Evolutionary conservation across 92 coral and sea anemone species (phyloP).

Genomic region (Actinostola sp.): DNA sequence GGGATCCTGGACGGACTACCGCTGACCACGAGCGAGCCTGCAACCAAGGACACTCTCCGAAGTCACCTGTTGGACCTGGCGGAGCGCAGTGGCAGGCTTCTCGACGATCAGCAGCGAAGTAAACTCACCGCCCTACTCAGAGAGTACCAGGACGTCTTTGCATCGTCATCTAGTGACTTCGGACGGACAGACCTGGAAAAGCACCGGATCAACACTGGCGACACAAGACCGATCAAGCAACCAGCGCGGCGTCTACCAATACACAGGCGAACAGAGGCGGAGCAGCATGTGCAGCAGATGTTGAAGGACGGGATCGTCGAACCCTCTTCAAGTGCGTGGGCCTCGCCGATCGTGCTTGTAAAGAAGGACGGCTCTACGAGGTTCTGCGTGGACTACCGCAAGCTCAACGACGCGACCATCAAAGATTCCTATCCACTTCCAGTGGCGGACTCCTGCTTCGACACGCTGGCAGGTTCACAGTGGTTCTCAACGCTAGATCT

Average conservation of each 20-base stretch:
- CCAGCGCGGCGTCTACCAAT: conserved; percentile 37
- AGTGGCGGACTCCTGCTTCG: conserved; percentile 16
- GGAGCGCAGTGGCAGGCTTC: conserved; percentile 14
- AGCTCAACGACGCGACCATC: conserved; percentile 25
- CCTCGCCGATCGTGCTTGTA: conserved; percentile 47
- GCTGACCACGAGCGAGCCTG: conserved; percentile 10
- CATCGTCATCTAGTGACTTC: conserved; percentile 4
- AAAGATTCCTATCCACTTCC: conserved; percentile 48
- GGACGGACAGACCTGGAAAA: conserved; percentile 16
- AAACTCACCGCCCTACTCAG: neutral
- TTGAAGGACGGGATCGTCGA: conserved; percentile 31
- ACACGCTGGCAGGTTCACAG: conserved; percentile 29
- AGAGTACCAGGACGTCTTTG: conserved; percentile 11
- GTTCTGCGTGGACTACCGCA: conserved; percentile 54
- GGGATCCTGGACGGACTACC: too few relatives aligned
- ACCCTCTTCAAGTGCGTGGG: conserved; percentile 54
- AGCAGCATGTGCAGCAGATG: conserved; percentile 29
- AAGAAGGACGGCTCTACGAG: conserved; percentile 47
- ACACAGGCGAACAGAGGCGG: conserved; percentile 9
- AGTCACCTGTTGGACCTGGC: conserved; percentile 13
- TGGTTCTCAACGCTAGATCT: conserved; percentile 51
- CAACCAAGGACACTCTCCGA: neutral
- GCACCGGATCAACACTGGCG: conserved; percentile 13
- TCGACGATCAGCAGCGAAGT: neutral
- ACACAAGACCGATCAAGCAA: conserved; percentile 27